These are phyloP conservation scores for Heterotis niloticus DNA, from an alignment of 2,113 vertebrate species.

Conservation along the genomic window DNA sequence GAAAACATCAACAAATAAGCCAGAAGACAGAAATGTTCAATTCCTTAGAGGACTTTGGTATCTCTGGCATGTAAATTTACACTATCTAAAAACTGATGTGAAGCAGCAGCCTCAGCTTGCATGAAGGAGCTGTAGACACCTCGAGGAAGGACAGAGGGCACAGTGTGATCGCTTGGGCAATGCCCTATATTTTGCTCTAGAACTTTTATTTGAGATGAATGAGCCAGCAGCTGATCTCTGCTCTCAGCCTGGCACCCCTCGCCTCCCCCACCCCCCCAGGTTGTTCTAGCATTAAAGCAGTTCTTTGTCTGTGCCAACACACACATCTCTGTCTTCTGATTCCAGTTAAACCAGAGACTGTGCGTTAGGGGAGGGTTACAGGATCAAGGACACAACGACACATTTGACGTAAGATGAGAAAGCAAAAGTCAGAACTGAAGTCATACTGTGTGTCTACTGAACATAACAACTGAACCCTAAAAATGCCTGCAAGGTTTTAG, in stretches of 20 bases:
- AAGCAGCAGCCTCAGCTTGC: not conserved
- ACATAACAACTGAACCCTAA: too few relatives aligned
- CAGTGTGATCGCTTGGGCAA: slow-evolving; percentile 59
- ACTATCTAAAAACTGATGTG: not conserved
- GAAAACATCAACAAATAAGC: not conserved
- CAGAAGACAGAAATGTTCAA: not conserved
- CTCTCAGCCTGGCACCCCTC: slow-evolving; percentile 19
- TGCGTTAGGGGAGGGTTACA: not conserved
- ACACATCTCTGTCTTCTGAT: not conserved
- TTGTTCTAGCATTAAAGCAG: slow-evolving; percentile 31
- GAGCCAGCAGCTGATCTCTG: slow-evolving; percentile 59
- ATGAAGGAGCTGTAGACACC: slow-evolving; percentile 18
- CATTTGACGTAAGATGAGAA: not conserved
- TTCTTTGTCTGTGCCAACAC: slow-evolving; percentile 25
- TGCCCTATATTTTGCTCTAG: slow-evolving; percentile 56
- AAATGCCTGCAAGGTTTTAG: not conserved
- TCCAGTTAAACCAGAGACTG: not conserved
- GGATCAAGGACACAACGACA: not conserved
- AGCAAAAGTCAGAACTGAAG: not conserved
- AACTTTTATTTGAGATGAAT: slow-evolving; percentile 47
- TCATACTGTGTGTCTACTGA: not conserved
- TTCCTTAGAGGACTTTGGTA: not conserved
- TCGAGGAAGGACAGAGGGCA: slow-evolving; percentile 31
- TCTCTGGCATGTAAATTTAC: not conserved
- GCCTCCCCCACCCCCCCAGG: slow-evolving; percentile 28